phyloP scores from a whole-genome alignment of 1,140 invertebrate genomes.

The Megalonaias nervosa region DNA sequence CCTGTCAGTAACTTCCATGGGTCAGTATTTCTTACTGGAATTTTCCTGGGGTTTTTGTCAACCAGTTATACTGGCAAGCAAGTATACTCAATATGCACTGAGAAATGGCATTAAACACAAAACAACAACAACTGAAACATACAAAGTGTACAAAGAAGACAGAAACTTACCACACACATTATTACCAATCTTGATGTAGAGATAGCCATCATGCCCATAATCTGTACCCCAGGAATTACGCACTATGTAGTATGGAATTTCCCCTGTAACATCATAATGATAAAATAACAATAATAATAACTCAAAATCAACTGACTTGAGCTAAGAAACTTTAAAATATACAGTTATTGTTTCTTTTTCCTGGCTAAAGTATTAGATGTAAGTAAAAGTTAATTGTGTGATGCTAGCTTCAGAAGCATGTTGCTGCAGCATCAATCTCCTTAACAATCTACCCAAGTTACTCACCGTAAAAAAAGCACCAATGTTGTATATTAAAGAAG shows the following conservation, averaged over 20 bases:
- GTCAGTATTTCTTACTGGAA: too few relatives aligned
- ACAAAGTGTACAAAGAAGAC: too few relatives aligned
- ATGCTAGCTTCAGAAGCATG: background rate
- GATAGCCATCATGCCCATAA: slow-evolving; percentile 85
- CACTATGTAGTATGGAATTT: slow-evolving; percentile 87
- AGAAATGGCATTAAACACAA: too few relatives aligned
- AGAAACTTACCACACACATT: slow-evolving; percentile 82
- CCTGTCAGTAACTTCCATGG: too few relatives aligned
- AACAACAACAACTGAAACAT: too few relatives aligned
- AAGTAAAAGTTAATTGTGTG: background rate
- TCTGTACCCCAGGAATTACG: slow-evolving; percentile 88
- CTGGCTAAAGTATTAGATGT: background rate
- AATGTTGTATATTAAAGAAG: too few relatives aligned
- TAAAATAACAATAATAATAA: background rate
- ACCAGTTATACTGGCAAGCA: too few relatives aligned
- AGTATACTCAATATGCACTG: too few relatives aligned
- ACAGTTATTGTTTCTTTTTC: background rate
- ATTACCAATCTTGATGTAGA: slow-evolving; percentile 82
- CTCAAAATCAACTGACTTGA: background rate
- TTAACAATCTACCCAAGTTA: too few relatives aligned
- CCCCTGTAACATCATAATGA: slow-evolving; percentile 58
- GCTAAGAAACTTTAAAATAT: background rate
- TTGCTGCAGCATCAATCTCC: too few relatives aligned
- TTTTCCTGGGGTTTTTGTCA: too few relatives aligned
- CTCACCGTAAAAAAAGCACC: too few relatives aligned